A percentile compares a stretch with the other conserved stretches of the same genome.
Conservation (phyloP, 2,888 invertebrate species). For the Calameuta filiformis region DNA sequence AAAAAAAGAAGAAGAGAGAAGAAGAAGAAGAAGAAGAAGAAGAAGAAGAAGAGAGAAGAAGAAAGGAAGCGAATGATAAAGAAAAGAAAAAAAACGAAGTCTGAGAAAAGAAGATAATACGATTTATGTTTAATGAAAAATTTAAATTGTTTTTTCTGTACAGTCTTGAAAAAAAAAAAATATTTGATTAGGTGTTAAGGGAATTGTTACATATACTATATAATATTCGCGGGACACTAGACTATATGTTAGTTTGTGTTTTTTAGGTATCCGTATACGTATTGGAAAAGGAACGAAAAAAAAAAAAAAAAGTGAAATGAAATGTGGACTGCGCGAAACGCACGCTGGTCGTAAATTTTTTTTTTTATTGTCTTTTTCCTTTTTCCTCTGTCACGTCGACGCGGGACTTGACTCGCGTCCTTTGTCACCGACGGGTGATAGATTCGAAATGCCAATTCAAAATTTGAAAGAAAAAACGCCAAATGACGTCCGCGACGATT, state of each 20-base stretch:
- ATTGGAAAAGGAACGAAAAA: conserved; percentile 29
- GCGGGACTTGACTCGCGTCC: background rate
- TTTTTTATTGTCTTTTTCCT: conserved; percentile 7
- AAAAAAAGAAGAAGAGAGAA: background rate
- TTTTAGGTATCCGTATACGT: conserved; percentile 32
- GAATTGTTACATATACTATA: conserved; percentile 21
- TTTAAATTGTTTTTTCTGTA: conserved; percentile 22
- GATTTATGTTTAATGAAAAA: conserved; percentile 14
- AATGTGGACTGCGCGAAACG: background rate
- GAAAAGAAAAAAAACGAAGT: background rate
- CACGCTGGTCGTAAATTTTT: background rate
- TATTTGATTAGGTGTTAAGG: conserved; percentile 22
- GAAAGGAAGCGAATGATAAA: conserved; percentile 3
- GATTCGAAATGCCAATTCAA: background rate
- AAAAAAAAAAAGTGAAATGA: conserved; percentile 11
- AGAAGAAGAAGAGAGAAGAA: background rate
- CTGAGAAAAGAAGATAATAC: background rate
- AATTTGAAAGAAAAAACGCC: background rate
- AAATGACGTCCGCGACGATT: background rate
- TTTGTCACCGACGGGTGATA: background rate
- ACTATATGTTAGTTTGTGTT: conserved; percentile 30
- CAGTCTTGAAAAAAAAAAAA: conserved; percentile 23
- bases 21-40: background rate
- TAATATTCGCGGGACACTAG: background rate
- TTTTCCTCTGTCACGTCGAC: background rate